Conservation (phyloP, 2,113 vertebrate genomes). For the Pelecanoides urinatrix region DNA sequence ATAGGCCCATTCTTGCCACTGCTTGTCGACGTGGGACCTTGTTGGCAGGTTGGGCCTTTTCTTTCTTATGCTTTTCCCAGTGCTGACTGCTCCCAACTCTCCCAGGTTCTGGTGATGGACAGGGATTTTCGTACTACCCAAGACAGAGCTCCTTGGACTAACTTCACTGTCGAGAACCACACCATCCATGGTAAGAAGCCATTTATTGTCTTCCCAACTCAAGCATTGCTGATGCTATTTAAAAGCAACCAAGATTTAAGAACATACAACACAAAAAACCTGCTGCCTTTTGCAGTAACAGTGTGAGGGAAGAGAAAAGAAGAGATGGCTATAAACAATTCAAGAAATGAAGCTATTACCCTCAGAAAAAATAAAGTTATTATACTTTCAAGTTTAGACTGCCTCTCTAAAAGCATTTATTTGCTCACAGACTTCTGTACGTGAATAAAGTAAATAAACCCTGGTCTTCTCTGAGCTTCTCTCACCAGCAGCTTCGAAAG, state of each 20-base stretch:
- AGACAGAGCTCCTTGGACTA: neutral
- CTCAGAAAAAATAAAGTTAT: slow-evolving; percentile 11
- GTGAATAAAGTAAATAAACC: slow-evolving; percentile 29
- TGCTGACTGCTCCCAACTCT: neutral
- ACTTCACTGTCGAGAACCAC: neutral
- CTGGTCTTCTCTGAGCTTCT: slow-evolving; percentile 37
- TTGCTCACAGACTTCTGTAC: slow-evolving; percentile 37
- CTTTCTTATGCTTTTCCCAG: neutral
- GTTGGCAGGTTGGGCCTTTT: neutral
- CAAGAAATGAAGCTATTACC: slow-evolving; percentile 1
- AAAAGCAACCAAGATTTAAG: neutral
- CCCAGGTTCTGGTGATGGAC: neutral
- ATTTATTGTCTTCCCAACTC: neutral
- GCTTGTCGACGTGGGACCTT: neutral
- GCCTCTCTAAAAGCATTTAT: slow-evolving; percentile 35
- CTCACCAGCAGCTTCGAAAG: slow-evolving; percentile 25
- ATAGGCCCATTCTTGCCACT: neutral
- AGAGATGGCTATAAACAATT: neutral
- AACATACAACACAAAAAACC: neutral
- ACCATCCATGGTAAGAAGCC: neutral
- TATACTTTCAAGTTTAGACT: slow-evolving; percentile 27
- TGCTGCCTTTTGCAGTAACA: neutral
- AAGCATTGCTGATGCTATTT: neutral
- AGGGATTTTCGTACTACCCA: neutral
- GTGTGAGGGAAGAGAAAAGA: neutral